Evolutionary conservation across 1,140 invertebrate genomes (phyloP), one percentile per base, ranked within the genome.

Genomic region (Microplitis demolitor): DNA sequence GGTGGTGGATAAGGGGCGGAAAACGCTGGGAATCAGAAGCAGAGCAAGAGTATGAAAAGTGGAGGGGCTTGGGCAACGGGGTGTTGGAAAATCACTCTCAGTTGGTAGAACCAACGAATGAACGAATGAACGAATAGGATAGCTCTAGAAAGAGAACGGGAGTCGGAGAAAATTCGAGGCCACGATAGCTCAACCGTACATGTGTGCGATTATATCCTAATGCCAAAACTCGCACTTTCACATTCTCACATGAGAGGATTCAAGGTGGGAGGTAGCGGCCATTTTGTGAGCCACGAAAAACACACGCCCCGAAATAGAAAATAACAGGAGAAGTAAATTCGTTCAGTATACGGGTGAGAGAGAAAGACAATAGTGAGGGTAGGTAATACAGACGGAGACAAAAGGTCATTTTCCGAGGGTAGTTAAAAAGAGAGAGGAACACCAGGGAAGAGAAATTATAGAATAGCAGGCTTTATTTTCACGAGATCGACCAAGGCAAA

Each of bases 211-310:
- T 60, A 67, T 53, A 33, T 70, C 35, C 72, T 66, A 64, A 74
- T 63, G 34, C 51, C 34, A 51, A 50, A 54, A 50, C 60, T 60
- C 45, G n/a, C 63, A 76, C 78, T 72, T 14, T 51, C 45, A 54
- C 11, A n/a, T 24, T 58, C 6, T 37, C 53, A 35, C 35, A 64
- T 45, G 34, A 64, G 53, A 56, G 33, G 24, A 8, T 14, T 31
- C 39, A n/a, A 66, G 79, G 84, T 84, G 83, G 84, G 85, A 45
- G 83, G 78, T 77, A 85, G 84, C 85, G 83, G 86, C 85, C 86
- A 87, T 87, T 87, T 87, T 87, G 85, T 79, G 76, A 85, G 82
- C 80, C 78, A 82, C 80, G 85, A 87, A 87, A 87, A 87, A 87
- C 84, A 87, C 83, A 82, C 86, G 79, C 84, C 84, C 84, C 82